Conservation (phyloP, 2,797 vertebrate species). For the Bovichtus diacanthus region DNA sequence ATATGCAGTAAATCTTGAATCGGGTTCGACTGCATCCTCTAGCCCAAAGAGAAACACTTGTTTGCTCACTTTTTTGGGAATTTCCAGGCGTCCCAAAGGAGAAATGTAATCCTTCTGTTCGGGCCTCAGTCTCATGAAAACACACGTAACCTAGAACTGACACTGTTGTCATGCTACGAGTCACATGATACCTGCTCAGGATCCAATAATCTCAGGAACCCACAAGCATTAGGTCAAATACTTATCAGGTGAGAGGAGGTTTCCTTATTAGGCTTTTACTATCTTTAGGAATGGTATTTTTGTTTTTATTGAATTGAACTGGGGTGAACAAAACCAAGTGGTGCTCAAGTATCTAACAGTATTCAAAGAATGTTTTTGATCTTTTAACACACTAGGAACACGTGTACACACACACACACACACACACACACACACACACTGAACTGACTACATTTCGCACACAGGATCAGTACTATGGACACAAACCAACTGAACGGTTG, state of each 20-base stretch:
- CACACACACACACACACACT: slow-evolving; percentile 1
- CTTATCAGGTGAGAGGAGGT: slow-evolving; percentile 20
- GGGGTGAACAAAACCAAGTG: slow-evolving; percentile 23
- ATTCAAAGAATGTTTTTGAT: slow-evolving; percentile 53
- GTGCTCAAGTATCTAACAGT: slow-evolving; percentile 36
- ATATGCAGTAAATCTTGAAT: background rate
- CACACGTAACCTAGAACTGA: background rate
- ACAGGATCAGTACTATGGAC: background rate
- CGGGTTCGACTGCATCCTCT: background rate
- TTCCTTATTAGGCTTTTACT: slow-evolving; percentile 39
- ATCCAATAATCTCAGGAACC: slow-evolving; percentile 9
- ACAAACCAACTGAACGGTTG: background rate
- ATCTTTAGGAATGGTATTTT: slow-evolving; percentile 49
- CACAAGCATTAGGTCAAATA: slow-evolving; percentile 37
- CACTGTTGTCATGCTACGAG: slow-evolving; percentile 23
- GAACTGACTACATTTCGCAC: background rate
- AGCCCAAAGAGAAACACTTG: slow-evolving; percentile 14
- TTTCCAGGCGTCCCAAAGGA: slow-evolving; percentile 2
- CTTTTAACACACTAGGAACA: slow-evolving; percentile 11
- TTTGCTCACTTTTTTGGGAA: slow-evolving; percentile 34
- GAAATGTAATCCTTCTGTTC: slow-evolving; percentile 8
- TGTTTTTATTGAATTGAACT: slow-evolving; percentile 36
- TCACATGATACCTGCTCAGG: slow-evolving; percentile 35
- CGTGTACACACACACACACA: background rate
- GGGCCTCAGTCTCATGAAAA: slow-evolving; percentile 31